Conservation (phyloP, 1,140 invertebrate genomes). For the Maniola jurtina region DNA sequence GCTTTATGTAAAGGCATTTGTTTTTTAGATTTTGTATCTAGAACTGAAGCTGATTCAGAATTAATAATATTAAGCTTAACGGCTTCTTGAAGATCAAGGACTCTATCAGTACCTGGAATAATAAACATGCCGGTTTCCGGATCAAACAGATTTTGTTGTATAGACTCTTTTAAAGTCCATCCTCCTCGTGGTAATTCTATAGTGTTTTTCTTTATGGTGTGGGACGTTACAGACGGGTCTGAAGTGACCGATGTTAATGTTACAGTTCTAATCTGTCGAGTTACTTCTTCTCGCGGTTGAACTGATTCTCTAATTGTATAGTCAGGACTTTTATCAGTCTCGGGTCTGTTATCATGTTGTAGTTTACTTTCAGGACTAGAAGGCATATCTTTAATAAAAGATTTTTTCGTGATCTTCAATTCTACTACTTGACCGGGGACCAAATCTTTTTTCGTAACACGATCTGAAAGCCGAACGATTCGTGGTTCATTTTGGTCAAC, state of each 20-base stretch:
- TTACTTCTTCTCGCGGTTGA: conserved; percentile 49
- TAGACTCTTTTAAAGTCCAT: conserved; percentile 89
- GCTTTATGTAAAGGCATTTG: conserved; percentile 86
- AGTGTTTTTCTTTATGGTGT: conserved; percentile 78
- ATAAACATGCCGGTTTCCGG: conserved; percentile 90
- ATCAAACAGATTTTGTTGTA: conserved; percentile 88
- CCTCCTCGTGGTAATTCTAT: conserved; percentile 89
- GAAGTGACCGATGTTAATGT: conserved; percentile 63
- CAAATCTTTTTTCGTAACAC: conserved; percentile 65
- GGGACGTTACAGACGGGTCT: conserved; percentile 71
- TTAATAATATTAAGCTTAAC: conserved; percentile 91
- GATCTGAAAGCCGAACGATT: conserved; percentile 60
- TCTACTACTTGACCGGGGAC: conserved; percentile 73
- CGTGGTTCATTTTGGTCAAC: conserved; percentile 79
- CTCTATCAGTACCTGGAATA: conserved; percentile 91
- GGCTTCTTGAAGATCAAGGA: conserved; percentile 93
- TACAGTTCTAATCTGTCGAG: conserved; percentile 54
- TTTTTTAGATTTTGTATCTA: conserved; percentile 86
- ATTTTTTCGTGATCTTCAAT: conserved; percentile 77
- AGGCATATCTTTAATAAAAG: conserved; percentile 73
- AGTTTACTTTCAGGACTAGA: conserved; percentile 69
- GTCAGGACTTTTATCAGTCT: conserved; percentile 74
- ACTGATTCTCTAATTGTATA: conserved; percentile 42
- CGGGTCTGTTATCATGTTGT: conserved; percentile 65
- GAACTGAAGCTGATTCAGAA: conserved; percentile 86